Evolutionary conservation across 2,113 vertebrate genomes (phyloP).

Genomic region (Clarias macrocephalus): DNA sequence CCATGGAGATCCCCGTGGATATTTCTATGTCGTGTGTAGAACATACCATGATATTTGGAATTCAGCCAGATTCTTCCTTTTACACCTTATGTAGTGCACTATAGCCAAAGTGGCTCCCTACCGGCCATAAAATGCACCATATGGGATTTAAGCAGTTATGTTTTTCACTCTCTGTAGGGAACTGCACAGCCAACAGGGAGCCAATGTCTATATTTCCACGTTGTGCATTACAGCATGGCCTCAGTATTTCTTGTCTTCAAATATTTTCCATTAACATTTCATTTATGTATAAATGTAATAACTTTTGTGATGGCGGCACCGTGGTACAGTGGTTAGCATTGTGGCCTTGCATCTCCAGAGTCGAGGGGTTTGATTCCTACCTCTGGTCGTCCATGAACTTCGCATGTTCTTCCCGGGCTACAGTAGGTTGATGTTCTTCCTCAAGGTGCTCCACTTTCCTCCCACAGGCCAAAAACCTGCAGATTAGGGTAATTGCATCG

Average conservation of each 20-base stretch:
- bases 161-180: not conserved
- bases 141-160: not conserved
- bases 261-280: not conserved
- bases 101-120: not conserved
- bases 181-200: not conserved
- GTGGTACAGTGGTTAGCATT: no score
- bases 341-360: no score
- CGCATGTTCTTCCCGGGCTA: no score
- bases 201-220: not conserved
- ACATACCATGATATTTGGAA: not conserved
- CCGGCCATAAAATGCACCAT: not conserved
- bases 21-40: not conserved
- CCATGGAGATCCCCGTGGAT: not conserved
- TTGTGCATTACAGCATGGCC: not conserved
- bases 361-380: no score
- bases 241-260: not conserved
- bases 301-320: no score
- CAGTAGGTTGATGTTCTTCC: no score
- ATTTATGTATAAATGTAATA: not conserved
- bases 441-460: no score
- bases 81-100: not conserved
- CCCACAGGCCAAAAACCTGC: no score
- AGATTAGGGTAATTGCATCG: no score
- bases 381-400: no score
- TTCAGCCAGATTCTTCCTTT: not conserved